Evolutionary conservation across 2,797 vertebrate genomes (phyloP).

Genomic region (Otolemur crassicaudatus): DNA sequence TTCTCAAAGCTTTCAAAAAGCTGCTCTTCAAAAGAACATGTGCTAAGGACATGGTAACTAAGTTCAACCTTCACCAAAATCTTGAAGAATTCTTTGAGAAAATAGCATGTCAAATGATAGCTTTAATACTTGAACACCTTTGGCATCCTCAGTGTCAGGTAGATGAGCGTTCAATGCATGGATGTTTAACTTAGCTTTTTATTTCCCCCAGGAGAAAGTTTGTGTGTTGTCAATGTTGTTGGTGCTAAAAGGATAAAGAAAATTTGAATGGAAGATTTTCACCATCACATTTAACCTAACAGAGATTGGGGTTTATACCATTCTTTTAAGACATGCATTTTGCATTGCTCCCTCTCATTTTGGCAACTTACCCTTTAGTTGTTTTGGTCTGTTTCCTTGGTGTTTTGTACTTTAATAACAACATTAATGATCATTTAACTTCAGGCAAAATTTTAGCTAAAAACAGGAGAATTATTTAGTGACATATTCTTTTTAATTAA

Average conservation of each 20-base stretch:
- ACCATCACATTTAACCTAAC: not conserved
- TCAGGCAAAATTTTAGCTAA: not conserved
- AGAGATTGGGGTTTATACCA: conserved; percentile 2
- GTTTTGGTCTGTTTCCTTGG: not conserved
- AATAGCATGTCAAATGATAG: conserved; percentile 81
- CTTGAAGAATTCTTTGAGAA: conserved; percentile 55
- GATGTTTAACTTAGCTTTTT: conserved; percentile 43
- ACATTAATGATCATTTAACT: conserved; percentile 17
- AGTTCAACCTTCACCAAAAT: conserved; percentile 80
- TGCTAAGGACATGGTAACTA: conserved; percentile 82
- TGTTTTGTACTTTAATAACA: not conserved
- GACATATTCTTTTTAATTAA: not conserved
- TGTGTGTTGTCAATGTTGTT: not conserved
- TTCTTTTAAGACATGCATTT: not conserved
- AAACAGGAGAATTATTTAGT: not conserved
- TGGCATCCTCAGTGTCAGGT: conserved; percentile 43
- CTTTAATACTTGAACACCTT: not conserved
- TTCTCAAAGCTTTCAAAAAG: conserved; percentile 83
- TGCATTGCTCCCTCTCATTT: conserved; percentile 51
- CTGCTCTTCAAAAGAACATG: conserved; percentile 79
- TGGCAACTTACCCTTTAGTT: not conserved
- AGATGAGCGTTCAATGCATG: conserved; percentile 31
- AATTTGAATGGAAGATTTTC: not conserved
- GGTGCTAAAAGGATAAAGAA: not conserved
- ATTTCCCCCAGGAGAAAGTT: conserved; percentile 25